Evolutionary conservation across 2,797 vertebrate genomes (phyloP).

Genomic region (Pseudomugil gertrudae): DNA sequence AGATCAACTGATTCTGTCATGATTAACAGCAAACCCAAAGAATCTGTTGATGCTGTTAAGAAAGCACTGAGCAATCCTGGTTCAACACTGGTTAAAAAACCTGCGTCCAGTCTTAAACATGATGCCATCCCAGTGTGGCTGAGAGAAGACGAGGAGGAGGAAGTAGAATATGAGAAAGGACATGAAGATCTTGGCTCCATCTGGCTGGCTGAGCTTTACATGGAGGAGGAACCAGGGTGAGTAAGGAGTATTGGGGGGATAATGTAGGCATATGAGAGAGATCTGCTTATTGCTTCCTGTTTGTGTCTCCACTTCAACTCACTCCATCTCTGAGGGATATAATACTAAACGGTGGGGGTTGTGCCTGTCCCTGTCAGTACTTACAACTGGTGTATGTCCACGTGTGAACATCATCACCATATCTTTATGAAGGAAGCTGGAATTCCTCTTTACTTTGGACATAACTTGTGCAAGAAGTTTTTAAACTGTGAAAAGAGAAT

Average conservation of each 20-base stretch:
- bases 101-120: constrained; percentile 18
- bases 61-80: constrained; percentile 8
- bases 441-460: constrained; percentile 8
- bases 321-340: constrained; percentile 6
- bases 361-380: constrained; percentile 17
- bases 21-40: constrained; percentile 16
- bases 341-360: constrained; percentile 27
- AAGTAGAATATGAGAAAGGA: constrained; percentile 79
- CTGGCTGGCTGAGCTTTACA: constrained; percentile 80
- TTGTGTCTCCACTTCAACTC: constrained; percentile 13
- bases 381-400: constrained; percentile 13
- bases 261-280: constrained; percentile 8
- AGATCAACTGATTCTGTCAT: constrained; percentile 13
- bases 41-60: constrained; percentile 3
- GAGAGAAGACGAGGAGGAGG: constrained; percentile 67
- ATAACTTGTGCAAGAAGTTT: background rate
- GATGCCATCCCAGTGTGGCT: constrained; percentile 57
- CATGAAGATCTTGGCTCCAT: constrained; percentile 80
- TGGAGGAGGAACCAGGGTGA: constrained; percentile 78
- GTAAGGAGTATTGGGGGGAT: constrained; percentile 45
- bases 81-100: constrained; percentile 33
- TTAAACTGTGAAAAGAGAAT: background rate
- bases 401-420: constrained; percentile 21
- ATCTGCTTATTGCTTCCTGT: constrained; percentile 28
- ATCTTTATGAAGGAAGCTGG: constrained; percentile 37